Evolutionary conservation across 2,113 vertebrate genomes (phyloP), one percentile per base, ranked within the genome.

Genomic region (Albula goreensis): DNA sequence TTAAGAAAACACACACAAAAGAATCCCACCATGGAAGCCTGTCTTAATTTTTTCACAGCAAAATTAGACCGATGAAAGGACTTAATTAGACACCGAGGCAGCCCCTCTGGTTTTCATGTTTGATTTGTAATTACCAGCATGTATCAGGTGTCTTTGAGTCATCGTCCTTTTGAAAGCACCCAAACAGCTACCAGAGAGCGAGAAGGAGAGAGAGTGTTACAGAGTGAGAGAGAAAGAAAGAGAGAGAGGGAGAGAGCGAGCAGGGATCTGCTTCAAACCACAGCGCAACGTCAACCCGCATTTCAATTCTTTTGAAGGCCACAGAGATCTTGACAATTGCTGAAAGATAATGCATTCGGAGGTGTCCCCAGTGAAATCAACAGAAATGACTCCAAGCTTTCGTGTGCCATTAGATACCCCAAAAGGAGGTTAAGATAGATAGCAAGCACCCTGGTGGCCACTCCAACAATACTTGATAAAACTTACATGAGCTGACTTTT

Each of bases 401-500:
- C 51, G 41, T 66, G 81, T 49, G 77, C 12, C 70, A 83, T 82
- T 86, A 82, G 63, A 74, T 74, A 81, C 48, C 25, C 78, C 63
- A 86, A 50, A 49, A 51, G 19, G 86, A 86, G 81, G 8, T 60
- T 83, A 86, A 86, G 86, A 79, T 17, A 78, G 86, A 83, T 83
- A 86, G 63, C 15, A 53, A 79, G 89, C 60, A 83, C 78, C 79
- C 88, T 50, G n/a, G 87, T 85, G 80, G 82, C 82, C 70, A 80
- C 57, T 77, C 41, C 79, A 70, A 53, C 86, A 84, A 85, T 87
- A 85, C 85, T 50, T 90, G n/a, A 88, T 86, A 85, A 89, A 89
- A 85, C 78, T 84, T 86, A 89, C 88, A 85, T 85, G 83, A 87
- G 86, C 81, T 80, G 77, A 89, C 83, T 85, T 66, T 82, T 87